A percentile compares a stretch with the other conserved stretches of the same genome.
Evolutionary conservation across 2,113 vertebrate genomes (phyloP).

Genomic region (Phaetusa simplex): DNA sequence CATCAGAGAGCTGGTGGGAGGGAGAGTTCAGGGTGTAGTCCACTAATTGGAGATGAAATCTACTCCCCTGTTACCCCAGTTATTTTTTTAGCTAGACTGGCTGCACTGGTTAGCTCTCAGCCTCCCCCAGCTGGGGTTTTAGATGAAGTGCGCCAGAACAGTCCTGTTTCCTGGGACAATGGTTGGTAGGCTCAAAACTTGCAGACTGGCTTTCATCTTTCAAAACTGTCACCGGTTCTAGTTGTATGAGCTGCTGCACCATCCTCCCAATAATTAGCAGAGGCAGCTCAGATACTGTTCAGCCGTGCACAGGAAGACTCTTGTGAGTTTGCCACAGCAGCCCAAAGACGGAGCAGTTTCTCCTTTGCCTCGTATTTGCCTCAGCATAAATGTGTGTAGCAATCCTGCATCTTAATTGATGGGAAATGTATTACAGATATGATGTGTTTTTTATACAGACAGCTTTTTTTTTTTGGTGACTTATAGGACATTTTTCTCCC

Average conservation of each 20-base stretch:
- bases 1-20: background rate
- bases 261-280: background rate
- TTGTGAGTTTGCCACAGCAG: background rate
- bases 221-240: background rate
- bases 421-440: background rate
- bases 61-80: background rate
- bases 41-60: fast-evolving
- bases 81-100: background rate
- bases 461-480: background rate
- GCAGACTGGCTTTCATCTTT: background rate
- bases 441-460: background rate
- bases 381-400: background rate
- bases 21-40: background rate
- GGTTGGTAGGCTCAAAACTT: background rate
- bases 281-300: background rate
- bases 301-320: background rate
- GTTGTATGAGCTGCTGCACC: background rate
- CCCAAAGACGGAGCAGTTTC: background rate
- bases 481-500: background rate
- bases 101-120: background rate
- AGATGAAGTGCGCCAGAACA: background rate
- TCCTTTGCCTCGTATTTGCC: background rate
- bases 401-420: background rate
- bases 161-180: background rate
- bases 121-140: background rate